phyloP scores from a whole-genome alignment of 2,888 invertebrate species.

The Leistus spinibarbis region DNA sequence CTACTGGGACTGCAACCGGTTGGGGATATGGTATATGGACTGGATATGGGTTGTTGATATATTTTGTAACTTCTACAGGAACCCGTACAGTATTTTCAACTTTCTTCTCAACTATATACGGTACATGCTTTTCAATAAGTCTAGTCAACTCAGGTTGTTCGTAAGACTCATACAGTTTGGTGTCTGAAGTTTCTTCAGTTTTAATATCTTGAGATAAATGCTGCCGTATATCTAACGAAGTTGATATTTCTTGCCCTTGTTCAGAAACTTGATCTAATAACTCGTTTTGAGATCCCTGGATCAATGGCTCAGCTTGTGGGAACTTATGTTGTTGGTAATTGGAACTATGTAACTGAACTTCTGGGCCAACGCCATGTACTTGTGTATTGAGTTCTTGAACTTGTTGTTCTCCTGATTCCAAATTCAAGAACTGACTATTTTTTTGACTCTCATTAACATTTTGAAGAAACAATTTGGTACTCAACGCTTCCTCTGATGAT shows the following conservation, averaged over 20 bases:
- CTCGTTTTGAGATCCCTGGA: conserved; percentile 13
- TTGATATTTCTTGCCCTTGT: conserved; percentile 17
- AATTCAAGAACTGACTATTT: background rate
- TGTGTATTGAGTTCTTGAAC: conserved; percentile 26
- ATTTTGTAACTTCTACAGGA: conserved; percentile 45
- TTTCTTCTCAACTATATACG: conserved; percentile 59
- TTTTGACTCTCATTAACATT: background rate
- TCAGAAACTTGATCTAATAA: conserved; percentile 12
- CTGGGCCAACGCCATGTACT: background rate
- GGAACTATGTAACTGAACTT: conserved; percentile 48
- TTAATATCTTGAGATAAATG: conserved; percentile 58
- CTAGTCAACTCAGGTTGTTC: conserved; percentile 49
- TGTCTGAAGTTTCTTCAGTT: conserved; percentile 52
- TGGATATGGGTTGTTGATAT: conserved; percentile 43
- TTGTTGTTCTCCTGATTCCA: conserved; percentile 34
- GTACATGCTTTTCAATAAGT: conserved; percentile 48
- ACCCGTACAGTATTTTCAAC: conserved; percentile 46
- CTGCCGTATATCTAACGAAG: conserved; percentile 48
- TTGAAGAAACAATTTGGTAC: conserved; percentile 26
- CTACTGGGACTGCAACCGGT: conserved; percentile 45
- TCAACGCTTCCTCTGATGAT: conserved; percentile 50
- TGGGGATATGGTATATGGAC: conserved; percentile 55
- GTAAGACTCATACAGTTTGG: conserved; percentile 49
- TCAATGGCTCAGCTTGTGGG: conserved; percentile 27
- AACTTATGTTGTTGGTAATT: conserved; percentile 20